A percentile compares a stretch with the other conserved stretches of the same genome.
Evolutionary conservation across 2,888 invertebrate species (phyloP).

Genomic region (Ectemnius cavifrons): DNA sequence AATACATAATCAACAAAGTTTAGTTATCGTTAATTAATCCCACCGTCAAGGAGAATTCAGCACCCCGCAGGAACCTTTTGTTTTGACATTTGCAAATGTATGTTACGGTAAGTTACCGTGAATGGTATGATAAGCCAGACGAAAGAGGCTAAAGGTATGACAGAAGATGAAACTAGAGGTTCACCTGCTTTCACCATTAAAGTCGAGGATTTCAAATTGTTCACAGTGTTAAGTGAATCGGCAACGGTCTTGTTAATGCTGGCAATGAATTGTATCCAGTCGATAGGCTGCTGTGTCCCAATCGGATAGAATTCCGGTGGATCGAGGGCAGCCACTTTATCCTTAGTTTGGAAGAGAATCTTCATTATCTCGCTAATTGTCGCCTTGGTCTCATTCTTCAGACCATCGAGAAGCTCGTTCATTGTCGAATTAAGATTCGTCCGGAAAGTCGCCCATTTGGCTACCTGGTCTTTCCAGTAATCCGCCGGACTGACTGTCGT

Average conservation of each 20-base stretch:
- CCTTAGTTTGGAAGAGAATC: conserved; percentile 25
- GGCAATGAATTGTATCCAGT: conserved; percentile 18
- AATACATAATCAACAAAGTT: conserved; percentile 21
- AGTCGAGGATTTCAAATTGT: not conserved
- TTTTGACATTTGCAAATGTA: not conserved
- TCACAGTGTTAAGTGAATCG: conserved; percentile 26
- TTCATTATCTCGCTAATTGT: conserved; percentile 7
- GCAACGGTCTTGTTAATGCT: conserved; percentile 33
- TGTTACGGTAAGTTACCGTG: not conserved
- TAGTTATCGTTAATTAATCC: conserved; percentile 1
- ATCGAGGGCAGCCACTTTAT: conserved; percentile 29
- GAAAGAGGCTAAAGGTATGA: not conserved
- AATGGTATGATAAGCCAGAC: not conserved
- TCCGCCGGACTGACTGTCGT: not conserved
- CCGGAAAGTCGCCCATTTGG: conserved; percentile 41
- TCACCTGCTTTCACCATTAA: conserved; percentile 5
- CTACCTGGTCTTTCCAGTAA: conserved; percentile 1
- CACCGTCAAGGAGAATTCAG: not conserved
- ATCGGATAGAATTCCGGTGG: conserved; percentile 9
- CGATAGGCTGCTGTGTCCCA: not conserved
- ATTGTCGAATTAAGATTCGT: conserved; percentile 43
- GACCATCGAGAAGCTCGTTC: conserved; percentile 25
- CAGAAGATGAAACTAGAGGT: conserved; percentile 10
- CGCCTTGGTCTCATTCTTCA: conserved; percentile 22
- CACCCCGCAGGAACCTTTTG: not conserved